Evolutionary conservation across 2,888 invertebrate genomes (phyloP), one percentile per base, ranked within the genome.

Genomic region (Stenolophus ochropezus): DNA sequence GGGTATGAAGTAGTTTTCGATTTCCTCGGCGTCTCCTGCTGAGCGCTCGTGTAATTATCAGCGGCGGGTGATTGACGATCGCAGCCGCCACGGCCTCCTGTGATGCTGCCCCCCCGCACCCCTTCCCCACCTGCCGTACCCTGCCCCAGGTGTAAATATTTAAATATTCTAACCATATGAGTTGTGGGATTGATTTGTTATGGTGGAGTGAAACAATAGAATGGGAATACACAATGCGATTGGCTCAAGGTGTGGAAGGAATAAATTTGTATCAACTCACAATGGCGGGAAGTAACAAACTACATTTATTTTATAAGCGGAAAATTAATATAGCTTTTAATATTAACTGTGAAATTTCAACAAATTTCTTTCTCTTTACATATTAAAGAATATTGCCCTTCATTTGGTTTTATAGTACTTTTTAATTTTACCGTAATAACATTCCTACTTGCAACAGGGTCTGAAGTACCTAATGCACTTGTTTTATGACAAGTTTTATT

Each of bases 51-150:
- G 86, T 86, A 86, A 86, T 86, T 86, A 86, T 86, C 86, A 84
- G 78, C 65, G 65, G 65, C 84, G 84, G 85, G 85, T 87, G 87
- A 87, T 87, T 86, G 87, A 87, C 86, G 87, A 87, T 86, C 83
- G 85, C 84, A 85, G 84, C 85, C 84, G 85, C 75, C 27, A 33
- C 33, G 21, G 65, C 65, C 78, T 47, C 58, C 58, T 23, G 65
- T 14, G 33, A 33, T 33, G 18, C 65, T 23, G 14, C 16, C 11
- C 33, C 65, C 27, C 33, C 81, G 58, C 51, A 51, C 11, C 20
- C 56, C 56, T 21, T 11, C 8, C 56, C 11, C 56, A 1, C 18
- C 56, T 11, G 18, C 33, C 33, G 1, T 8, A 11, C 8, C 33
- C 33, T 42, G 33, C 20, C 20, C 21, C 56, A 61, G 65, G 65